phyloP scores from a whole-genome alignment of 2,888 invertebrate species.

The Eurois occulta region DNA sequence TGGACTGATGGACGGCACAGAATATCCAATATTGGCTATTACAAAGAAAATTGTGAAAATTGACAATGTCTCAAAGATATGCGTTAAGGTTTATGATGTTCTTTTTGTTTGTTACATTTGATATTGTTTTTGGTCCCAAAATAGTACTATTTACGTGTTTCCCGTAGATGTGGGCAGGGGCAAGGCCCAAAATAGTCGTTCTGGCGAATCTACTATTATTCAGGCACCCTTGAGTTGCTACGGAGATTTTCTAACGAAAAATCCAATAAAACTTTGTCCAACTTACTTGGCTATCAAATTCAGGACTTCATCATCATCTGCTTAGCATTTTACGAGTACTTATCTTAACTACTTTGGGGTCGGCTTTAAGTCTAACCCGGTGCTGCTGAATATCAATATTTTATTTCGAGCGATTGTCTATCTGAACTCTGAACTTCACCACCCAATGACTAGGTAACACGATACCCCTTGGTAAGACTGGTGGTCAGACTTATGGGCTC shows the following conservation, averaged over 20 bases:
- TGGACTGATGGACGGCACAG: conserved; percentile 7
- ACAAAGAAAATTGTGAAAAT: background rate
- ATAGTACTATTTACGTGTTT: background rate
- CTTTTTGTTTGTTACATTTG: background rate
- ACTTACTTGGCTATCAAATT: background rate
- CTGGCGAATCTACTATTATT: background rate
- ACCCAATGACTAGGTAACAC: background rate
- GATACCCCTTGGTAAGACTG: background rate
- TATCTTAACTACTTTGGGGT: background rate
- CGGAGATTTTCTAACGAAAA: background rate
- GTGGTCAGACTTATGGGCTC: background rate
- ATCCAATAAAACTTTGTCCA: background rate
- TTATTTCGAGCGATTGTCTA: background rate
- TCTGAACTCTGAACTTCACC: background rate
- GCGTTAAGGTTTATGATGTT: background rate
- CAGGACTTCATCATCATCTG: background rate
- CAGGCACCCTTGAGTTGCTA: background rate
- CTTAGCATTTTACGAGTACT: too few relatives aligned
- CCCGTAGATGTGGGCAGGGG: background rate
- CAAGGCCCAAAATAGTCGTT: background rate
- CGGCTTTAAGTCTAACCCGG: background rate
- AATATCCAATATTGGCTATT: conserved; percentile 8
- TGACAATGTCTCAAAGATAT: background rate
- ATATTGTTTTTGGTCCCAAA: background rate
- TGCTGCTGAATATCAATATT: background rate